Evolutionary conservation across 2,888 invertebrate genomes (phyloP).

Genomic region (Eucera pruinosa): DNA sequence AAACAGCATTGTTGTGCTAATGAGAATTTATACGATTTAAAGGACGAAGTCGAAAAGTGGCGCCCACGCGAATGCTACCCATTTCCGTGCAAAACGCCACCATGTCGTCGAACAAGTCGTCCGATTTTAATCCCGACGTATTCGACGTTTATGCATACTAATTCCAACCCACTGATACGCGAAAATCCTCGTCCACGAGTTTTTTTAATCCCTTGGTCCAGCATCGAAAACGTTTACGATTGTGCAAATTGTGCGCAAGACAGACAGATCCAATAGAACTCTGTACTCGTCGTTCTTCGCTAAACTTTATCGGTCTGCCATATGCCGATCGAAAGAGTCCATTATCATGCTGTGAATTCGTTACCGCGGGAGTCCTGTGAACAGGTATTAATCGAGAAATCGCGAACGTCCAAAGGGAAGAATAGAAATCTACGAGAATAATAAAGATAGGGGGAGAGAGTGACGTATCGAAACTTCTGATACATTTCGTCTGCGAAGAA

Average conservation of each 20-base stretch:
- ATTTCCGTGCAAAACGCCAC: not conserved
- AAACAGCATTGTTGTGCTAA: conserved; percentile 36
- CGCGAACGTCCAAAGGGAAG: conserved; percentile 29
- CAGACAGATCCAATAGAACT: conserved; percentile 18
- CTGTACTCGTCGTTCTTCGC: not conserved
- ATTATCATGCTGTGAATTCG: conserved; percentile 54
- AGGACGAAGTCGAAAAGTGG: conserved; percentile 21
- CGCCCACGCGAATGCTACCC: not conserved
- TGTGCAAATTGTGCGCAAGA: not conserved
- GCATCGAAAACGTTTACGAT: conserved; percentile 19
- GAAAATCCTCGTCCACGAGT: not conserved
- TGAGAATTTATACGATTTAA: conserved; percentile 52
- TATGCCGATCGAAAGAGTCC: conserved; percentile 49
- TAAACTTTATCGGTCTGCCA: conserved; percentile 45
- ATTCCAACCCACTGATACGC: conserved; percentile 2
- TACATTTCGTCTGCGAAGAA: not conserved
- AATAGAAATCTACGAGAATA: conserved; percentile 18
- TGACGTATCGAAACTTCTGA: conserved; percentile 7
- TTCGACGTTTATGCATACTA: conserved; percentile 36
- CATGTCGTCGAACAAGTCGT: not conserved
- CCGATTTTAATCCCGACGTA: conserved; percentile 32
- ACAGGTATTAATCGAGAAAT: conserved; percentile 58
- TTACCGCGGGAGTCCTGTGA: conserved; percentile 58
- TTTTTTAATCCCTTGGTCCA: not conserved
- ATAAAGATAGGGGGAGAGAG: not conserved